Percentiles rank a stretch among this genome's conserved stretches.
Evolutionary conservation across 2,113 vertebrate genomes (phyloP).

Genomic region (Hymenochirus boettgeri): DNA sequence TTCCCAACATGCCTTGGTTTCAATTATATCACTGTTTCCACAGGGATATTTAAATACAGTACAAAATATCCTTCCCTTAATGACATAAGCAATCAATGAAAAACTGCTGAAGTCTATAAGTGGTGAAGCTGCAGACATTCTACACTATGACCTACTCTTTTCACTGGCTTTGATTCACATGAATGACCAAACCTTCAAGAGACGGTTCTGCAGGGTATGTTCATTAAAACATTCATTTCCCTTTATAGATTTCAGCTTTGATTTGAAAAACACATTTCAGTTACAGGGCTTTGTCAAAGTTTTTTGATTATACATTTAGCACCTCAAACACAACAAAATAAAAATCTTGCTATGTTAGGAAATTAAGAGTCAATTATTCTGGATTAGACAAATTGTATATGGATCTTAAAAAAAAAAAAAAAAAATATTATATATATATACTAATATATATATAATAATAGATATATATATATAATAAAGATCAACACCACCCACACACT

Average conservation of each 20-base stretch:
- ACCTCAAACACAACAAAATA: constrained; percentile 20
- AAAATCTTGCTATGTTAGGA: too few relatives aligned
- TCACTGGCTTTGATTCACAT: constrained; percentile 57
- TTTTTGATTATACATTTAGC: constrained; percentile 36
- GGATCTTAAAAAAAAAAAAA: too few relatives aligned
- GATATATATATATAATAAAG: too few relatives aligned
- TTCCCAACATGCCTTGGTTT: too few relatives aligned
- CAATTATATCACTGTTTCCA: too few relatives aligned
- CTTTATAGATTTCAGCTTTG: constrained; percentile 54
- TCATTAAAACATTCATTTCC: constrained; percentile 57
- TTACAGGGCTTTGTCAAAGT: constrained; percentile 46
- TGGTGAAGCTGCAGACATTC: constrained; percentile 58
- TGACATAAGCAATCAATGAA: constrained; percentile 45
- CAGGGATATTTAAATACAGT: not conserved
- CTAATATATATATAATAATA: too few relatives aligned
- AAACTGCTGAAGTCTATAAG: constrained; percentile 56
- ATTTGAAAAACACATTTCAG: constrained; percentile 52
- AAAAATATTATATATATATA: too few relatives aligned
- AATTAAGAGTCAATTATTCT: too few relatives aligned
- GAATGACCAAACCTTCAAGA: constrained; percentile 54
- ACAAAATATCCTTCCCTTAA: not conserved
- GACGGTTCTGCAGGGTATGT: constrained; percentile 56
- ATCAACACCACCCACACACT: too few relatives aligned
- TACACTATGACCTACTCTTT: constrained; percentile 71
- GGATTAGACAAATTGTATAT: too few relatives aligned